Percentiles rank a stretch among this genome's conserved stretches.
These are phyloP conservation scores for Campoplex nolae DNA, from an alignment of 2,888 invertebrate genomes.

Conservation along the genomic window DNA sequence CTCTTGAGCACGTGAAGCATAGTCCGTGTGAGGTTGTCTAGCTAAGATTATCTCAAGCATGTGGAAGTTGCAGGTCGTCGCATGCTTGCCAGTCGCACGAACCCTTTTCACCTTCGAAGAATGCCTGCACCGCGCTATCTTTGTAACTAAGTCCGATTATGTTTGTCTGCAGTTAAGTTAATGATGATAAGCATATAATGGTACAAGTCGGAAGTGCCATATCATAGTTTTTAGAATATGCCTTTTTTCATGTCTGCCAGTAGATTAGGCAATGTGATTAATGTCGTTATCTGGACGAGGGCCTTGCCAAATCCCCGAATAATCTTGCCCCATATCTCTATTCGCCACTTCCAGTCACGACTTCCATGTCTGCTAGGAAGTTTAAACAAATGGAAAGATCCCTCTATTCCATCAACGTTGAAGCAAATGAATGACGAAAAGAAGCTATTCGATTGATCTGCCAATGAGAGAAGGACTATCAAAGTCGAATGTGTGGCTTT, in stretches of 20 bases:
- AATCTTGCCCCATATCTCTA: not conserved
- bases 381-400: not conserved
- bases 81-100: conserved; percentile 21
- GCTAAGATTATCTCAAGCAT: conserved; percentile 25
- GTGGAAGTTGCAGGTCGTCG: conserved; percentile 16
- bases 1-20: conserved; percentile 54
- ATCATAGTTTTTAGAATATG: not conserved
- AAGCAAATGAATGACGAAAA: conserved; percentile 6
- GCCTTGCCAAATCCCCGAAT: not conserved
- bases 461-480: conserved; percentile 42
- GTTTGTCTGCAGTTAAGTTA: not conserved
- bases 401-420: not conserved
- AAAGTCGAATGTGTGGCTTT: conserved; percentile 54
- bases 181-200: not conserved
- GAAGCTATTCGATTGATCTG: conserved; percentile 21
- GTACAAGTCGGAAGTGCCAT: not conserved
- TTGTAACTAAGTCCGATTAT: not conserved
- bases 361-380: not conserved
- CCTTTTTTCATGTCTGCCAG: not conserved
- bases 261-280: not conserved
- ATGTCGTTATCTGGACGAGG: not conserved
- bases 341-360: not conserved
- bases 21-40: conserved; percentile 28
- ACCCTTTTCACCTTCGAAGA: conserved; percentile 18
- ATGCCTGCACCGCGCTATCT: not conserved